Conservation (phyloP, 2,888 invertebrate species). For the Drosophila dives region DNA sequence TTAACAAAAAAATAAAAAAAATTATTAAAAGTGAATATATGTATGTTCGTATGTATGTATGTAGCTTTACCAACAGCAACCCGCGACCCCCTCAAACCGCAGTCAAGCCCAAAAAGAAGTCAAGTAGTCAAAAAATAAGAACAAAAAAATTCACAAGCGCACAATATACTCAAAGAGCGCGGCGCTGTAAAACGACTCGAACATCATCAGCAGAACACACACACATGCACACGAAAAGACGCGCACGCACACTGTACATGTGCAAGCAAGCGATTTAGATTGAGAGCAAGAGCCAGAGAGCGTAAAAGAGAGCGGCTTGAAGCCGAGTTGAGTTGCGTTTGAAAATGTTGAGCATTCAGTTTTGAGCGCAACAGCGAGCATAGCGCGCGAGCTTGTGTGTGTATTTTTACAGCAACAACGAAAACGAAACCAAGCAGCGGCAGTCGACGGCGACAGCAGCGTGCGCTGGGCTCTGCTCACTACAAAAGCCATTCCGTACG, state of each 20-base stretch:
- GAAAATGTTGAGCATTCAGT: slow-evolving; percentile 33
- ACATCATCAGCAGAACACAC: slow-evolving; percentile 23
- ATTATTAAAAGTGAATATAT: background rate
- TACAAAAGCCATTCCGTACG: slow-evolving; percentile 64
- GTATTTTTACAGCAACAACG: slow-evolving; percentile 30
- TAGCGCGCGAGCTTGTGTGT: slow-evolving; percentile 22
- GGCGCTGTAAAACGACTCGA: slow-evolving; percentile 20
- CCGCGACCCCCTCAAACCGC: background rate
- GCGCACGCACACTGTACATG: slow-evolving; percentile 37
- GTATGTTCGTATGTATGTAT: background rate
- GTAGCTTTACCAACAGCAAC: background rate
- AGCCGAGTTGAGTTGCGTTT: slow-evolving; percentile 39
- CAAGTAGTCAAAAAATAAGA: slow-evolving; percentile 42
- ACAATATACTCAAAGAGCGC: slow-evolving; percentile 35
- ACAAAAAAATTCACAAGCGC: slow-evolving; percentile 4
- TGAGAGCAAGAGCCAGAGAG: slow-evolving; percentile 10
- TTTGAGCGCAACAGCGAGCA: slow-evolving; percentile 47
- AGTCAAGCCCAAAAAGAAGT: slow-evolving; percentile 39
- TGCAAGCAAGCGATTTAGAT: slow-evolving; percentile 6
- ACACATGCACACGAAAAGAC: slow-evolving; percentile 15
- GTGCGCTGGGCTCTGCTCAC: slow-evolving; percentile 62
- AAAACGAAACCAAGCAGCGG: slow-evolving; percentile 54
- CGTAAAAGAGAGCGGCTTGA: slow-evolving; percentile 41
- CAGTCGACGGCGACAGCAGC: slow-evolving; percentile 73
- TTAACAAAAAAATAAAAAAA: slow-evolving; percentile 33